Conservation (phyloP, 2,888 invertebrate genomes). For the Dendrolimus pini region DNA sequence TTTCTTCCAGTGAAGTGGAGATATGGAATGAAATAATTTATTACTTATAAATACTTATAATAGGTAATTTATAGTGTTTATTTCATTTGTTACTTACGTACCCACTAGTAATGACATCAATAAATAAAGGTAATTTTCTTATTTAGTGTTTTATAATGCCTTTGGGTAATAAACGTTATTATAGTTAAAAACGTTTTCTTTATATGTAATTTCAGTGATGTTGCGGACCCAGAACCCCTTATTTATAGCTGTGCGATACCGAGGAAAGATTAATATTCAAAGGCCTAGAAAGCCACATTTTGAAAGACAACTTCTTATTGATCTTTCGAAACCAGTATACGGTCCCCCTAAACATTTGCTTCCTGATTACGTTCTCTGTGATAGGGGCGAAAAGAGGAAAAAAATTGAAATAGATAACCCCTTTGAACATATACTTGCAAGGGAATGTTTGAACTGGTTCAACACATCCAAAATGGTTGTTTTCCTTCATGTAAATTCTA, state of each 20-base stretch:
- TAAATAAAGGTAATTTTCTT: conserved; percentile 31
- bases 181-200: too few species aligned
- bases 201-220: conserved; percentile 44
- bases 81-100: too few species aligned
- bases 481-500: conserved; percentile 84
- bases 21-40: too few species aligned
- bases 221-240: conserved; percentile 55
- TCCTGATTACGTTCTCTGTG: conserved; percentile 72
- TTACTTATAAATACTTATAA: too few species aligned
- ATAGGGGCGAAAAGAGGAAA: conserved; percentile 32
- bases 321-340: conserved; percentile 80
- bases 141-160: too few species aligned
- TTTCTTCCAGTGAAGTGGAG: too few species aligned
- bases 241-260: conserved; percentile 79
- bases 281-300: conserved; percentile 83
- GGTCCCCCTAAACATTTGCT: conserved; percentile 55
- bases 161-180: too few species aligned
- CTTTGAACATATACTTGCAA: conserved; percentile 83
- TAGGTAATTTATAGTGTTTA: too few species aligned
- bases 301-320: conserved; percentile 79
- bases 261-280: conserved; percentile 87
- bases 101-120: conserved; percentile 23
- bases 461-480: conserved; percentile 83
- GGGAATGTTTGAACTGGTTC: conserved; percentile 83
- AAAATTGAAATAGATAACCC: conserved; percentile 77